A percentile compares a stretch with the other conserved stretches of the same genome.
Conservation (phyloP, 2,113 vertebrate species). For the Epinephelus lanceolatus region DNA sequence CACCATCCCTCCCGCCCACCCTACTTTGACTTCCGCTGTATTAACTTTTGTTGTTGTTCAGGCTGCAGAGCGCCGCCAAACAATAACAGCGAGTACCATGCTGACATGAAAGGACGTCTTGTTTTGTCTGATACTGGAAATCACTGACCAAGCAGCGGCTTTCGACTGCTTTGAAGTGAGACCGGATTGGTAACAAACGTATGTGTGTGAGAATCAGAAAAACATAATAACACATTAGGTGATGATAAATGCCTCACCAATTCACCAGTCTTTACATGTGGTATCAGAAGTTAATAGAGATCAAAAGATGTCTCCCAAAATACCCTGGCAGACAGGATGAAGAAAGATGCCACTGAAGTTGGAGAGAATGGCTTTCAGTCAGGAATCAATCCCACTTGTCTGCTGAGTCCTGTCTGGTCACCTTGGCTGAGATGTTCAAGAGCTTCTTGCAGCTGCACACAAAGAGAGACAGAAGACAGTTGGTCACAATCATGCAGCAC, state of each 20-base stretch:
- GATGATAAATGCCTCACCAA: background rate
- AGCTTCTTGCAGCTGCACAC: background rate
- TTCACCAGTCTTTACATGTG: background rate
- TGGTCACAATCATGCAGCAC: background rate
- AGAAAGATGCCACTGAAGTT: background rate
- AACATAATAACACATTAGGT: background rate
- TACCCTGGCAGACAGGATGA: background rate
- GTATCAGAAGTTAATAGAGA: background rate
- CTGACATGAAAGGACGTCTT: too few relatives aligned
- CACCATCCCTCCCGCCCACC: too few relatives aligned
- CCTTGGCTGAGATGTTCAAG: background rate
- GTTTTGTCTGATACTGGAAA: too few relatives aligned
- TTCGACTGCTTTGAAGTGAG: too few relatives aligned
- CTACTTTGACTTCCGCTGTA: too few relatives aligned
- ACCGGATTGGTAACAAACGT: background rate
- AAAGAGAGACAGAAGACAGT: background rate
- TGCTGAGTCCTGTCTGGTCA: slow-evolving; percentile 1
- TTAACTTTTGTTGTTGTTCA: too few relatives aligned
- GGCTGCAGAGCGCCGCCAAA: too few relatives aligned
- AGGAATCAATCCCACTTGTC: slow-evolving; percentile 3
- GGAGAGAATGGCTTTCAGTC: background rate
- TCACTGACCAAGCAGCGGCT: too few relatives aligned
- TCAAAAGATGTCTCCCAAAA: background rate
- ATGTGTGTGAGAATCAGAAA: too few relatives aligned
- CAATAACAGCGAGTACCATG: too few relatives aligned